phyloP scores from a whole-genome alignment of 2,888 invertebrate genomes.

The Papilio gigon region DNA sequence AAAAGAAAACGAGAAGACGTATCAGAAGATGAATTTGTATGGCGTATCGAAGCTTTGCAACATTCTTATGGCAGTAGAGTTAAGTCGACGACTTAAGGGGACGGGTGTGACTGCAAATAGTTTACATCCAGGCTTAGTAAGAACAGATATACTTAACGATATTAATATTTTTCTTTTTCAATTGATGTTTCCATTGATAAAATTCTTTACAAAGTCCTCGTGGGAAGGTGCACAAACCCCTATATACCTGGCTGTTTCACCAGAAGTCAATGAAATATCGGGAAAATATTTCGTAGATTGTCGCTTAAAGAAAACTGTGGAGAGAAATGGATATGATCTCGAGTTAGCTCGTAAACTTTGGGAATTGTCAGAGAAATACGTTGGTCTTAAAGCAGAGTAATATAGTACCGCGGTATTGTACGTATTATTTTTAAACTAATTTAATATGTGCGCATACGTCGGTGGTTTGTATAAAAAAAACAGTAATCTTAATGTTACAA shows the following conservation, averaged over 20 bases:
- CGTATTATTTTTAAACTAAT: background rate
- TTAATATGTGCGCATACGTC: too few species aligned
- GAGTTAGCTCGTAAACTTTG: constrained; percentile 83
- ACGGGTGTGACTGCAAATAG: constrained; percentile 89
- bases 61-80: constrained; percentile 86
- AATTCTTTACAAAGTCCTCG: constrained; percentile 53
- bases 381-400: constrained; percentile 49
- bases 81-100: constrained; percentile 85
- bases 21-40: constrained; percentile 47
- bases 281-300: constrained; percentile 86
- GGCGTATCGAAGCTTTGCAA: constrained; percentile 88
- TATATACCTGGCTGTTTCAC: constrained; percentile 79
- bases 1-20: constrained; percentile 47
- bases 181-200: constrained; percentile 66
- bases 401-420: background rate
- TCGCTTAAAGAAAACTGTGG: constrained; percentile 58
- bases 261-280: constrained; percentile 78
- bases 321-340: constrained; percentile 73
- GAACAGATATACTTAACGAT: constrained; percentile 84
- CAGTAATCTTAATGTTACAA: too few species aligned
- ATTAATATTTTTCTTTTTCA: constrained; percentile 46
- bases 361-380: constrained; percentile 82
- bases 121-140: constrained; percentile 91
- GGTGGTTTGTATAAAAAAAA: too few species aligned
- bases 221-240: constrained; percentile 78